Base-by-base conservation (phyloP, 2,113 vertebrate species). In the Nymphicus hollandicus region DNA sequence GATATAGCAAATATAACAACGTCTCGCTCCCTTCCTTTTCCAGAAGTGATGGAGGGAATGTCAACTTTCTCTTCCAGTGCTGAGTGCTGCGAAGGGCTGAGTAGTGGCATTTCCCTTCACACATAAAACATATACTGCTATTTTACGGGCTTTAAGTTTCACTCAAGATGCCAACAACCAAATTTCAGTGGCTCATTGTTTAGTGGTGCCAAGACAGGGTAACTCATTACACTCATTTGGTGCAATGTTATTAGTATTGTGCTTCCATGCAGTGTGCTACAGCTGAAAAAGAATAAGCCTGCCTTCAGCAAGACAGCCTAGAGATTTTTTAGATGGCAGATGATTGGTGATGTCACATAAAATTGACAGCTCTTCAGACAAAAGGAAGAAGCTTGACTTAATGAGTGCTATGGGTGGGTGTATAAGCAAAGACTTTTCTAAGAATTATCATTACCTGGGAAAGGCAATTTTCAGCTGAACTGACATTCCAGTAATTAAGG, bases 401-500 rank as follows among this genome's bases (percentile, higher is more conserved):
- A 97, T 96, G 96, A 96, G 93, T 93, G 92, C 94, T 56, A 41
- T 64, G 92, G 95, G 91, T 97, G 93, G 96, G 93, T 95, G 93
- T 94, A 94, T 73, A 88, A 97, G 95, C 95, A 96, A 94, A 93
- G 88, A 46, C 22, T 97, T 97, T 94, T 65, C 93, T 91, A 53
- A 70, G 91, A 92, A 89, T 96, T 92, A 96, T 93, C 92, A 85
- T 93, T 93, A 96, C 93, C 93, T 80, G 39, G 87, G 95, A 97
- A 95, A 97, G 91, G 90, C 89, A 97, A 97, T 95, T 95, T 96
- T 88, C 94, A 95, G 94, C 95, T 96, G 96, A 95, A 90, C 53
- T 97, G 94, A 95, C 96, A 97, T 83, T 92, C 53, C 65, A 50
- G 93, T 96, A 96, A 96, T 97, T 97, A 97, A 95, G 91, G 93